Conservation (phyloP, 2,797 vertebrate species). For the Sandelia bainsii region DNA sequence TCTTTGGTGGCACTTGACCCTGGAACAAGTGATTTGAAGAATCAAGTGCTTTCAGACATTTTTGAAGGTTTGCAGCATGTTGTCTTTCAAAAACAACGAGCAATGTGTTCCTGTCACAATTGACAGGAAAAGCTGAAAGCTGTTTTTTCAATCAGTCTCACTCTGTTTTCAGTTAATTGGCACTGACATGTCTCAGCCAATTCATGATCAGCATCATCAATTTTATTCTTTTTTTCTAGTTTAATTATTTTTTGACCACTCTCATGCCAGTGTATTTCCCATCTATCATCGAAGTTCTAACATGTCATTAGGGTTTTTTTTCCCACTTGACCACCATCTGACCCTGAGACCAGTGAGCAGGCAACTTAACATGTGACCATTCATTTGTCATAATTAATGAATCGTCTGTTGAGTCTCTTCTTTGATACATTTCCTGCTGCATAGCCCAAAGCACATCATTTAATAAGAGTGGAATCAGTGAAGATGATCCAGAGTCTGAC, state of each 20-base stretch:
- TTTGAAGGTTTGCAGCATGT: neutral
- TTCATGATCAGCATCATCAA: slow-evolving; percentile 57
- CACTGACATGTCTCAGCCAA: slow-evolving; percentile 35
- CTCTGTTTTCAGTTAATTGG: slow-evolving; percentile 18
- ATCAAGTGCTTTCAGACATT: neutral
- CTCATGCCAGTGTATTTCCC: slow-evolving; percentile 45
- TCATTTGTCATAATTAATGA: slow-evolving; percentile 74
- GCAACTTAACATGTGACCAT: slow-evolving; percentile 56
- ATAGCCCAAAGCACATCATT: slow-evolving; percentile 52
- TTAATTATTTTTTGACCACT: slow-evolving; percentile 28
- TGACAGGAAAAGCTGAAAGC: slow-evolving; percentile 10
- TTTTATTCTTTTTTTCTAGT: slow-evolving; percentile 19
- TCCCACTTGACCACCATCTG: slow-evolving; percentile 62
- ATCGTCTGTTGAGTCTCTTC: slow-evolving; percentile 34
- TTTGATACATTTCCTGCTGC: slow-evolving; percentile 53
- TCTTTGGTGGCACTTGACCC: slow-evolving; percentile 7
- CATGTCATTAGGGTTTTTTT: slow-evolving; percentile 32
- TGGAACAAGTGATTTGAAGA: slow-evolving; percentile 18
- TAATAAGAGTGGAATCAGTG: slow-evolving; percentile 48
- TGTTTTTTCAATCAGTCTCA: slow-evolving; percentile 18
- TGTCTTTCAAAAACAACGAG: slow-evolving; percentile 16
- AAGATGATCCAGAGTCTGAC: slow-evolving; percentile 66
- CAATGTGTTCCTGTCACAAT: slow-evolving; percentile 19
- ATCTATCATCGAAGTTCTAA: slow-evolving; percentile 56
- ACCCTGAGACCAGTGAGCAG: slow-evolving; percentile 46